Evolutionary conservation across 92 coral and sea anemone species (phyloP).

Genomic region (Micromussa lordhowensis): DNA sequence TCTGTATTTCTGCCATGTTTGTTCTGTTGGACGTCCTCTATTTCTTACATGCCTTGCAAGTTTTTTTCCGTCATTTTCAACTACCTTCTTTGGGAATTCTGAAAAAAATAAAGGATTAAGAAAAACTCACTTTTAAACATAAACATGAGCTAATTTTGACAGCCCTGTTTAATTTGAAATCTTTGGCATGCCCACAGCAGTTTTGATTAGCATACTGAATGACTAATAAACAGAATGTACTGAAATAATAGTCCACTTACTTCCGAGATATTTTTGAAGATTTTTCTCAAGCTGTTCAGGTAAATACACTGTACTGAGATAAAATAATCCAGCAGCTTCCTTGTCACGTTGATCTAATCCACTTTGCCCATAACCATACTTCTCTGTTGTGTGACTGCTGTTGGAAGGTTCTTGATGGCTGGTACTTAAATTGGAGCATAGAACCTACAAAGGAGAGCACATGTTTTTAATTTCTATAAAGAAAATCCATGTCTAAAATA

Average conservation of each 20-base stretch:
- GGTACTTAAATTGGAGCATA: constrained; percentile 29
- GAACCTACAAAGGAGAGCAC: background rate
- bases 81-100: constrained; percentile 81
- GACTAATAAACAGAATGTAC: no score
- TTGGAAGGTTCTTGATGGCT: constrained; percentile 8
- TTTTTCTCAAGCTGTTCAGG: constrained; percentile 84
- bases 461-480: background rate
- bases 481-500: no score
- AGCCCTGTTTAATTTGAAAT: no score
- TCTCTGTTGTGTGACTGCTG: constrained; percentile 14
- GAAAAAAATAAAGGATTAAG: background rate
- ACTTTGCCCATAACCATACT: constrained; percentile 79
- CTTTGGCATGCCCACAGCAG: no score
- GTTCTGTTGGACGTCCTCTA: constrained; percentile 94
- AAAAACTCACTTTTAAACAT: no score
- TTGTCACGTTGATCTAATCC: constrained; percentile 72
- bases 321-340: constrained; percentile 88
- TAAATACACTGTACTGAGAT: constrained; percentile 79
- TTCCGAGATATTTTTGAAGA: constrained; percentile 75
- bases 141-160: no score
- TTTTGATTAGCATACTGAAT: no score
- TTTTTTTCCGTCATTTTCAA: constrained; percentile 79
- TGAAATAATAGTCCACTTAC: constrained; percentile 52
- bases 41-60: constrained; percentile 82
- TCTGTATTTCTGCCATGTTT: constrained; percentile 89